These are phyloP conservation scores for Vespertilio murinus DNA, from an alignment of 2,797 vertebrate genomes.

Conservation along the genomic window DNA sequence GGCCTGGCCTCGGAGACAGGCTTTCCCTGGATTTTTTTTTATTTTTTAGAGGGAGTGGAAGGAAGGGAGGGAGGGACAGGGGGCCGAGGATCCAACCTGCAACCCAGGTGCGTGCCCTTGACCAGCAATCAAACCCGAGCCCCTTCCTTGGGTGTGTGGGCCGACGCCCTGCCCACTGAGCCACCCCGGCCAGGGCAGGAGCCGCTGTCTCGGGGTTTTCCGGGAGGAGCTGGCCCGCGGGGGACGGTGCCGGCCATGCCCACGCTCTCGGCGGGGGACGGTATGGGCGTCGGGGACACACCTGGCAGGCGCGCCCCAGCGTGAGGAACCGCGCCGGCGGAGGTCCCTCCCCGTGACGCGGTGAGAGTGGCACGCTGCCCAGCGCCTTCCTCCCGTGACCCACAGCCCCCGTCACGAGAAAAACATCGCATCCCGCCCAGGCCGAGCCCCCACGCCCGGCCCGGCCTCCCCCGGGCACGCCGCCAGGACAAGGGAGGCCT, in stretches of 20 bases:
- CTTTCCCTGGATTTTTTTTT: not conserved
- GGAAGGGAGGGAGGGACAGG: not conserved
- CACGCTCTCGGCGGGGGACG: too few species aligned
- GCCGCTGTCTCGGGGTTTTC: not conserved
- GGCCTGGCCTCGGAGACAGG: not conserved
- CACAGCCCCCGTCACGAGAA: not conserved
- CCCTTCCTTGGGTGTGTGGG: not conserved
- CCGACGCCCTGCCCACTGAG: not conserved
- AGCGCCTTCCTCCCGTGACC: not conserved
- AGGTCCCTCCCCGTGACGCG: not conserved
- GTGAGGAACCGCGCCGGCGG: accelerated
- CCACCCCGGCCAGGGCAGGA: not conserved
- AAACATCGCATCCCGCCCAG: not conserved
- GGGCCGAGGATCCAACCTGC: not conserved
- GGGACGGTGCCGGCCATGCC: too few species aligned
- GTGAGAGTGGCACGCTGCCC: not conserved
- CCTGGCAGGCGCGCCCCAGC: not conserved
- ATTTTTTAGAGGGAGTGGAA: not conserved
- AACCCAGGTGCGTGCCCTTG: not conserved
- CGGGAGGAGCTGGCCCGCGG: not conserved
- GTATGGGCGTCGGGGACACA: too few species aligned
- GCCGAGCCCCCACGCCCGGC: too few species aligned
- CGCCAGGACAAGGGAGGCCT: not conserved
- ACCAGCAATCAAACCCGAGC: not conserved
- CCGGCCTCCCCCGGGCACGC: not conserved